Evolutionary conservation across 2,113 vertebrate genomes (phyloP).

Genomic region (Vireo altiloquus): DNA sequence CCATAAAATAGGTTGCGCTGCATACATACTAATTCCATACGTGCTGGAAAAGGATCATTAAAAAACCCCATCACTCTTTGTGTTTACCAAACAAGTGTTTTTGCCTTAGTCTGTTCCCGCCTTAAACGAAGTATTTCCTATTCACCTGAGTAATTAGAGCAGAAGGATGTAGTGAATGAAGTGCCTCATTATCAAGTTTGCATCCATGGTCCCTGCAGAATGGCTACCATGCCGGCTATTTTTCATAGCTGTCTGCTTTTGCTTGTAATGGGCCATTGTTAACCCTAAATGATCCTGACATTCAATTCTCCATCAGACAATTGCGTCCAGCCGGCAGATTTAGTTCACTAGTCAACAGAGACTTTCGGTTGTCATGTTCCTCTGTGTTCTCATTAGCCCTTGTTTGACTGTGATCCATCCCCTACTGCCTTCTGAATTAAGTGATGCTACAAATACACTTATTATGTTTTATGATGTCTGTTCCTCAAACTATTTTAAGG

Average conservation of each 20-base stretch:
- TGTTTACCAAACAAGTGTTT: conserved; percentile 81
- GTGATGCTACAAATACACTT: conserved; percentile 77
- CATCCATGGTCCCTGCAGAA: conserved; percentile 64
- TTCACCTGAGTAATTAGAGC: conserved; percentile 86
- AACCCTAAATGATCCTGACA: conserved; percentile 84
- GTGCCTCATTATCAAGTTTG: conserved; percentile 79
- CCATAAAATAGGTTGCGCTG: conserved; percentile 9
- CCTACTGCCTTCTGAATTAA: conserved; percentile 76
- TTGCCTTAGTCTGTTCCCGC: conserved; percentile 73
- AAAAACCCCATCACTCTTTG: conserved; percentile 48
- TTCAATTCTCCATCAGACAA: conserved; percentile 80
- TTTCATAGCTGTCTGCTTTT: conserved; percentile 77
- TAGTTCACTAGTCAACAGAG: conserved; percentile 76
- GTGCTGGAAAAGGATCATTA: conserved; percentile 56
- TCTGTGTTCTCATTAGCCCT: conserved; percentile 77
- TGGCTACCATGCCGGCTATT: conserved; percentile 68
- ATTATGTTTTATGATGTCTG: conserved; percentile 56
- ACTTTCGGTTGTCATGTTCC: conserved; percentile 72
- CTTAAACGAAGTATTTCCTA: conserved; percentile 75
- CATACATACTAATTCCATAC: conserved; percentile 46
- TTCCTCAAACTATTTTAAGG: conserved; percentile 67
- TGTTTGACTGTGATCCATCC: conserved; percentile 73
- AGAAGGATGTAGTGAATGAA: conserved; percentile 80
- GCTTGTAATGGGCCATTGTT: conserved; percentile 78
- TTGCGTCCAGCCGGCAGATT: conserved; percentile 75